Evolutionary conservation across 2,113 vertebrate genomes (phyloP).

Genomic region (Fregetta grallaria): DNA sequence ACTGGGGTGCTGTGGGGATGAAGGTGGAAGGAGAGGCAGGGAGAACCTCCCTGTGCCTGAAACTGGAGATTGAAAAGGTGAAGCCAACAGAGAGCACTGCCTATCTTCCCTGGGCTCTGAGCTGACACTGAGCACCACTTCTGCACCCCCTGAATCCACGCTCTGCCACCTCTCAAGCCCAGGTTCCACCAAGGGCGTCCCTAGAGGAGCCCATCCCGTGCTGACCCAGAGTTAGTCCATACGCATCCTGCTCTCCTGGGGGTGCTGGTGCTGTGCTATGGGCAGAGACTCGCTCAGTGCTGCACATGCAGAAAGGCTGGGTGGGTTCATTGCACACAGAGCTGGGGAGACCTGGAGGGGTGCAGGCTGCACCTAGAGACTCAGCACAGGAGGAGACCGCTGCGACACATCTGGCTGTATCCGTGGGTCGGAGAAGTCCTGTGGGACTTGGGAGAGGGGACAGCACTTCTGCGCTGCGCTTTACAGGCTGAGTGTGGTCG

Average conservation of each 20-base stretch:
- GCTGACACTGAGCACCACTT: not conserved
- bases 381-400: not conserved
- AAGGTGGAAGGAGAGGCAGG: not conserved
- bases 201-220: not conserved
- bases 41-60: not conserved
- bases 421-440: not conserved
- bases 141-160: not conserved
- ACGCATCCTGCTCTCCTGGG: not conserved
- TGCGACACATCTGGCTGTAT: not conserved
- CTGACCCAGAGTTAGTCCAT: not conserved
- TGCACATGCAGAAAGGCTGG: fast-evolving
- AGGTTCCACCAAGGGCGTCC: not conserved
- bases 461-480: not conserved
- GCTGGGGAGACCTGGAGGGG: not conserved
- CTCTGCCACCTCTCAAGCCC: not conserved
- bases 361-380: not conserved
- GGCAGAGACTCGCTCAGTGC: not conserved
- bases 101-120: not conserved
- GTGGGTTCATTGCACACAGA: not conserved
- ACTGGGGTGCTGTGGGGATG: fast-evolving
- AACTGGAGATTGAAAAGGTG: not conserved
- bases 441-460: not conserved
- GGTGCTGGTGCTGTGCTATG: not conserved
- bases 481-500: not conserved
- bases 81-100: not conserved